Evolutionary conservation across 1,140 invertebrate species (phyloP), one percentile per base, ranked within the genome.

Genomic region (Phocides pigmalion): DNA sequence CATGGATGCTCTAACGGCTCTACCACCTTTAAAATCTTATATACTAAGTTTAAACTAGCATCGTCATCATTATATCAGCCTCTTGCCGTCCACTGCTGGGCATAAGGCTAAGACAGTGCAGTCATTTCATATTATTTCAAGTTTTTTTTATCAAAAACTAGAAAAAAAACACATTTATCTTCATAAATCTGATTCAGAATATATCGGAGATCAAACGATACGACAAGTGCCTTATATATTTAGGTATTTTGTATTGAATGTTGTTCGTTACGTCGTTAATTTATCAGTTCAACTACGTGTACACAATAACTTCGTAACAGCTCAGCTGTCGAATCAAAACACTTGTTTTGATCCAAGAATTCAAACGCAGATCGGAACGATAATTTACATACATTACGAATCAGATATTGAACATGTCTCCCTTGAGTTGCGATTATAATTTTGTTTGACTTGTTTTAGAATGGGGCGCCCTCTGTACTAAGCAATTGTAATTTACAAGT

Each of bases 351-450:
- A 58, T 35, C 58, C 41, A 59, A 63, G 63, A 66, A 74, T 71
- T 64, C 50, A 66, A 68, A 61, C 64, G 61, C 44, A 47, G 51
- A 67, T 72, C 32, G 51, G 41, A 53, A 51, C 39, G 39, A 69
- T 74, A 67, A 80, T 80, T 75, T 77, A 74, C 74, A 80, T 77
- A 80, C 20, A 80, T 80, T 80, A 77, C 61, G 61, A 74, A 80
- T 80, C 72, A 80, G 50, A 44, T 62, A 77, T 80, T 80, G 68
- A 80, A 58, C 65, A 68, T 59, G 59, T 72, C 72, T 67, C 66
- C 62, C 72, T 69, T 51, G 62, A 22, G 62, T 66, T 62, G 39
- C 64, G 59, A 71, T 71, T 74, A 71, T 71, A 74, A 70, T 74
- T 77, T 72, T 62, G 64, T 69, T 69, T 66, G 41, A 64, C 62